Conservation (phyloP, 2,113 vertebrate genomes). For the Limanda limanda region DNA sequence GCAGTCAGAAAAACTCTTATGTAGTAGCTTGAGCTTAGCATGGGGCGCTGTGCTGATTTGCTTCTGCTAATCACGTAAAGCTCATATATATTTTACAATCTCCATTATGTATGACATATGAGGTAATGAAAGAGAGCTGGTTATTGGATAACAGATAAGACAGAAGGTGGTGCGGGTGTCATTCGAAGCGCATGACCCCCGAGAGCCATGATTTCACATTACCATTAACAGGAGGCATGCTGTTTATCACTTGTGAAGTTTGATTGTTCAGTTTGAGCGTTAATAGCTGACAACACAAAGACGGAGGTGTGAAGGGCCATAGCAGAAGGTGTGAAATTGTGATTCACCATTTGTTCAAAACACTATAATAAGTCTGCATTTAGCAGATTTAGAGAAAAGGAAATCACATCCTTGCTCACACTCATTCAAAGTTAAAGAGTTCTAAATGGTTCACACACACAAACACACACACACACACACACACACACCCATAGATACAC, state of each 20-base stretch:
- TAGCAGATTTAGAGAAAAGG: neutral
- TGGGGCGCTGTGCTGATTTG: slow-evolving; percentile 28
- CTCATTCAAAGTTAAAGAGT: slow-evolving; percentile 6
- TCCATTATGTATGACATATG: slow-evolving; percentile 35
- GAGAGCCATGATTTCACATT: slow-evolving; percentile 10
- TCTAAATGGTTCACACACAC: neutral
- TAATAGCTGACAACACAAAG: neutral
- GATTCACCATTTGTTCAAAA: neutral
- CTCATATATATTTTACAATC: slow-evolving; percentile 49
- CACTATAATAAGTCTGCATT: neutral
- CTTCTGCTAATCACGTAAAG: slow-evolving; percentile 54
- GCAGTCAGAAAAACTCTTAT: slow-evolving; percentile 22
- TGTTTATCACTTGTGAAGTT: slow-evolving; percentile 8
- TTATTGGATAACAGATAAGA: slow-evolving; percentile 62
- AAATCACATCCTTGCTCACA: neutral
- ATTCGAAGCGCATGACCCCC: slow-evolving; percentile 47
- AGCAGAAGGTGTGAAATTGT: neutral
- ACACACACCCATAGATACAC: too few species aligned
- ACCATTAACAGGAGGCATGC: neutral
- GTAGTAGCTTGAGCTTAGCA: slow-evolving; percentile 49
- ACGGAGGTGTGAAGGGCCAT: neutral
- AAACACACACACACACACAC: too few species aligned
- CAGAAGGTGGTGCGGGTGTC: slow-evolving; percentile 37
- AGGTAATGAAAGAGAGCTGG: slow-evolving; percentile 49
- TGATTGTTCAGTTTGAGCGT: neutral